Percentiles rank a stretch among this genome's conserved stretches.
phyloP scores from a whole-genome alignment of 2,113 vertebrate species.

The Forbesichthys agassizii region DNA sequence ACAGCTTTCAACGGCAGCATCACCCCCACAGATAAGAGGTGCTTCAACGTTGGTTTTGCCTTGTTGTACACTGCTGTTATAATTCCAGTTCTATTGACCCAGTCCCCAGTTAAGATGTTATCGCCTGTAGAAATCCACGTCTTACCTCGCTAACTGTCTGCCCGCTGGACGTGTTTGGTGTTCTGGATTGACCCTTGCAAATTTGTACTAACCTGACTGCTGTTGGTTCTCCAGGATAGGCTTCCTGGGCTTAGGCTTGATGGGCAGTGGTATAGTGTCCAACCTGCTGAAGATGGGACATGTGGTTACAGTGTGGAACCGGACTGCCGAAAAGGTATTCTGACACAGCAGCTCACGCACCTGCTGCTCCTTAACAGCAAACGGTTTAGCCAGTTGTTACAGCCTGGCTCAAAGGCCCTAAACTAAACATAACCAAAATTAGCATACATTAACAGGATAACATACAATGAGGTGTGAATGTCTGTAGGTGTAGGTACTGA shows the following conservation, averaged over 20 bases:
- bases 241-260: constrained; percentile 95
- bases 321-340: constrained; percentile 94
- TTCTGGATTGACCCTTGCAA: background rate
- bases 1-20: constrained; percentile 96
- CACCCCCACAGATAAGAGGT: constrained; percentile 92
- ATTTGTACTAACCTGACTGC: background rate
- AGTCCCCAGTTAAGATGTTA: too few relatives aligned
- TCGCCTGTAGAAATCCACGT: background rate
- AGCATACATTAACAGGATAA: too few relatives aligned
- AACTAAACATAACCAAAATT: too few relatives aligned
- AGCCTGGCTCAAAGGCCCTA: too few relatives aligned
- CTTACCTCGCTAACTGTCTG: background rate
- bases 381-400: too few relatives aligned
- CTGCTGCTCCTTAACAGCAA: too few relatives aligned
- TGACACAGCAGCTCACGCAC: too few relatives aligned
- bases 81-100: too few relatives aligned
- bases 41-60: background rate
- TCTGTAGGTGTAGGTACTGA: too few relatives aligned
- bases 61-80: too few relatives aligned
- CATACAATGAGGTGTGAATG: too few relatives aligned
- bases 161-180: too few relatives aligned
- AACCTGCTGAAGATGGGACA: constrained; percentile 99
- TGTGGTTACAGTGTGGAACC: constrained; percentile 97
- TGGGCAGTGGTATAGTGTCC: constrained; percentile 97
- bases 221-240: constrained; percentile 84